Conservation (phyloP, 1,140 invertebrate species). For the Agrilus planipennis region DNA sequence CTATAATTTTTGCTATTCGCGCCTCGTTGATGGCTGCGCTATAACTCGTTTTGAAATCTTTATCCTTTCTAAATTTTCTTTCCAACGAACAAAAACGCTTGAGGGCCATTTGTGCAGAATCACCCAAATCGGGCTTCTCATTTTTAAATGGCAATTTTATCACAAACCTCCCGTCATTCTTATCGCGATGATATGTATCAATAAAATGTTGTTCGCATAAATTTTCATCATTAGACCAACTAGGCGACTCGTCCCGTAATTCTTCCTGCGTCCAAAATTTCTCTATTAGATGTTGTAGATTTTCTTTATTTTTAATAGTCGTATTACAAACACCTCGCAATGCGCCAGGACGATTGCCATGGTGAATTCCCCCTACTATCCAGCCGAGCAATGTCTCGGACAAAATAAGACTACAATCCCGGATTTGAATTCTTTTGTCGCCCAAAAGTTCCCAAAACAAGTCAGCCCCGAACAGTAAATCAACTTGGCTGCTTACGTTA, state of each 20-base stretch:
- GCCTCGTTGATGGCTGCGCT: not conserved
- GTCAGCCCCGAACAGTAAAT: not conserved
- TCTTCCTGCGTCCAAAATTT: conserved; percentile 2
- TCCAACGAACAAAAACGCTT: not conserved
- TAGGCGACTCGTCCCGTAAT: not conserved
- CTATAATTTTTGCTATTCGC: not conserved
- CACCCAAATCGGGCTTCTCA: not conserved
- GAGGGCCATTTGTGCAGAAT: not conserved
- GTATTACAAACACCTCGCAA: not conserved
- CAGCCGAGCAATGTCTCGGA: not conserved
- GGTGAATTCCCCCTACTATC: not conserved
- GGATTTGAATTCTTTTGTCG: not conserved
- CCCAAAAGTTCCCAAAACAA: not conserved
- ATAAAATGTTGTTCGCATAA: not conserved
- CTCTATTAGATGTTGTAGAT: not conserved
- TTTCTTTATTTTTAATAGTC: not conserved
- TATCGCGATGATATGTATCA: too few species aligned
- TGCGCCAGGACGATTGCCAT: not conserved
- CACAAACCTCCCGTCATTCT: not conserved
- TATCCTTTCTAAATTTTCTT: conserved; percentile 1
- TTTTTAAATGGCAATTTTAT: not conserved
- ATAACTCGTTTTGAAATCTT: not conserved
- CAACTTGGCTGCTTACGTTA: not conserved
- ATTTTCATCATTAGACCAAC: not conserved
- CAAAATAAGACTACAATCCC: not conserved